These are phyloP conservation scores for Synchiropus splendidus DNA, from an alignment of 2,113 vertebrate genomes.

Conservation along the genomic window DNA sequence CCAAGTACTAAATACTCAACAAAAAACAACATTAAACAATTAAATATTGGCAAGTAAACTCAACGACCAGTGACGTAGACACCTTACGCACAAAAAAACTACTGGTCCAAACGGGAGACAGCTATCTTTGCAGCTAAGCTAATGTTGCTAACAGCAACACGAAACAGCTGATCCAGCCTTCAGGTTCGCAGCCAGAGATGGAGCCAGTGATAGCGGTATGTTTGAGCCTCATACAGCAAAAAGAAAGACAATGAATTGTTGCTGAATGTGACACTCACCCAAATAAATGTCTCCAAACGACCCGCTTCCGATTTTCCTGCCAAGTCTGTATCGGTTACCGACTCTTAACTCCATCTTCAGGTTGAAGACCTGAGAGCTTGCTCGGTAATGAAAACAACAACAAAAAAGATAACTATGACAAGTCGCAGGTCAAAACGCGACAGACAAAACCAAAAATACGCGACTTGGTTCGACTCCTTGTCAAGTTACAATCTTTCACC, in stretches of 20 bases:
- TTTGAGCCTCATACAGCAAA: not conserved
- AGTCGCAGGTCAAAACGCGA: not conserved
- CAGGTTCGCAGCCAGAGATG: slow-evolving; percentile 2
- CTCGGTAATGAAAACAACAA: slow-evolving; percentile 49
- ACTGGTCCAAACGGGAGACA: not conserved
- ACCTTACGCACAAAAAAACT: not conserved
- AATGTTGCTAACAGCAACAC: slow-evolving; percentile 16
- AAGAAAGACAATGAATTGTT: fast-evolving
- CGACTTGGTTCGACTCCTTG: not conserved
- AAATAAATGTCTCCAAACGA: slow-evolving; percentile 97
- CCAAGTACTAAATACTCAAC: too few species aligned
- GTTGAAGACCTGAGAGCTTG: slow-evolving; percentile 45
- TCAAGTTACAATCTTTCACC: slow-evolving; percentile 67
- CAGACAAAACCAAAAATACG: slow-evolving; percentile 1
- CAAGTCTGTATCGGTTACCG: slow-evolving; percentile 93
- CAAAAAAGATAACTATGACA: slow-evolving; percentile 13
- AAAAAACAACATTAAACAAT: too few species aligned
- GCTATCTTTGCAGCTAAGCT: slow-evolving; percentile 16
- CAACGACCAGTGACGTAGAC: too few species aligned
- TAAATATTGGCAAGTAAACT: too few species aligned
- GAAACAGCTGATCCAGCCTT: slow-evolving; percentile 38
- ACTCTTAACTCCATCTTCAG: slow-evolving; percentile 87
- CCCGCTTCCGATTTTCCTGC: slow-evolving; percentile 95
- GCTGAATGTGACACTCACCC: slow-evolving; percentile 66
- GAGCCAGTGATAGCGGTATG: not conserved